A percentile compares a stretch with the other conserved stretches of the same genome.
These are phyloP conservation scores for Semicossyphus pulcher DNA, from an alignment of 2,113 vertebrate species.

Conservation along the genomic window DNA sequence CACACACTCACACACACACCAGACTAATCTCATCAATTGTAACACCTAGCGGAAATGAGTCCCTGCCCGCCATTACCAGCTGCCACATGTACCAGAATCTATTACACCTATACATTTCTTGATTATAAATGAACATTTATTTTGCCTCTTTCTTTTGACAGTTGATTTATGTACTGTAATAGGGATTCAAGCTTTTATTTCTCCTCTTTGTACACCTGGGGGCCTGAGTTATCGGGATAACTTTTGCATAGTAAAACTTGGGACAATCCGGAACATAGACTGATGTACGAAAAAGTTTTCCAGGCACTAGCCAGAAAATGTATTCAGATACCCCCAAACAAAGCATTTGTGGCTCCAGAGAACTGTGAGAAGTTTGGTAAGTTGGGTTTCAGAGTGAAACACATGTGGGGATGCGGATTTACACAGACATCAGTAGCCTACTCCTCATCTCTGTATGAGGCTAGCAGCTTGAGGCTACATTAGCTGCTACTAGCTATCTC, in stretches of 20 bases:
- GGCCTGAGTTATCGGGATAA: neutral
- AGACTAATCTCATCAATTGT: slow-evolving; percentile 66
- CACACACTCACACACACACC: slow-evolving; percentile 19
- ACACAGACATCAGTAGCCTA: no score
- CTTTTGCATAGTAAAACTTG: no score
- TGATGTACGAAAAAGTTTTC: no score
- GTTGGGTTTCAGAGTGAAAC: no score
- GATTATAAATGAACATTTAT: neutral
- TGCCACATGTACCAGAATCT: slow-evolving; percentile 37
- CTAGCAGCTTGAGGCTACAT: neutral
- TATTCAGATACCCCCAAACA: neutral
- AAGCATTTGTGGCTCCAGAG: neutral
- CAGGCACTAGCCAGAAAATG: no score
- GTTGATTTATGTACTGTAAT: neutral
- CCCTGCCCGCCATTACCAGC: slow-evolving; percentile 41
- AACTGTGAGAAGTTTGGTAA: no score
- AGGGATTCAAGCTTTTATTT: neutral
- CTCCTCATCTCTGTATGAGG: neutral
- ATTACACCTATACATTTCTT: neutral
- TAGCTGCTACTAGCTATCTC: no score
- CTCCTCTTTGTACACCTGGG: neutral
- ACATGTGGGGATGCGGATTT: no score
- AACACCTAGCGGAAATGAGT: slow-evolving; percentile 62
- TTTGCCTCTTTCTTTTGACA: slow-evolving; percentile 1
- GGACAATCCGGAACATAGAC: no score